phyloP scores from a whole-genome alignment of 2,888 invertebrate genomes.

The Sympetrum striolatum region DNA sequence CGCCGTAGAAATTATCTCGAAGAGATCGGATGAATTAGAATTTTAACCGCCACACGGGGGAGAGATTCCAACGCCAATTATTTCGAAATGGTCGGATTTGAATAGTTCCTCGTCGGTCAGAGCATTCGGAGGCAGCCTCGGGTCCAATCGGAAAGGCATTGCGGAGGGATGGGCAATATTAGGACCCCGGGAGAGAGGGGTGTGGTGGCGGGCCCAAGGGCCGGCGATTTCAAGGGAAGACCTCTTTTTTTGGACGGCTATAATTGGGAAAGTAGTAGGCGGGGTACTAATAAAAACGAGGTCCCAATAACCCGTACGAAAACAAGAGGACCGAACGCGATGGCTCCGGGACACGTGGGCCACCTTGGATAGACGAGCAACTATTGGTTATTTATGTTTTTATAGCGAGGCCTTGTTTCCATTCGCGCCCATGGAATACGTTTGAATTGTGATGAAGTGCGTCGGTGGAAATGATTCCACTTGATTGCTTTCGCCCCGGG shows the following conservation, averaged over 20 bases:
- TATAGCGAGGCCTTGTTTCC: not conserved
- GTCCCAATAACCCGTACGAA: not conserved
- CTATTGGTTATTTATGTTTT: not conserved
- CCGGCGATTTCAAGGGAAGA: conserved; percentile 5
- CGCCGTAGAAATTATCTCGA: not conserved
- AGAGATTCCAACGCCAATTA: not conserved
- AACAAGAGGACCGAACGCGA: not conserved
- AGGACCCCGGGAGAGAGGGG: not conserved
- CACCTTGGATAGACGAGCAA: not conserved
- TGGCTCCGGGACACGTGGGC: not conserved
- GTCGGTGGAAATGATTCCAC: not conserved
- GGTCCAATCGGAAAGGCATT: not conserved
- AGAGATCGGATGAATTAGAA: not conserved
- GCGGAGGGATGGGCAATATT: not conserved
- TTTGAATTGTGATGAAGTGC: not conserved
- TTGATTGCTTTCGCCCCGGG: not conserved
- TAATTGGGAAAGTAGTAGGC: conserved; percentile 33
- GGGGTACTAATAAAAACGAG: conserved; percentile 13
- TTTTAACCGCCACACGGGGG: not conserved
- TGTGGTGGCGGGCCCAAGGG: conserved; percentile 1
- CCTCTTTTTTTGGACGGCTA: conserved; percentile 6
- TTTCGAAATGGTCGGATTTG: not conserved
- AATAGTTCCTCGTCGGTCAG: not conserved
- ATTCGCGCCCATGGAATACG: not conserved
- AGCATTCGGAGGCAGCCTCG: not conserved